phyloP scores from a whole-genome alignment of 1,140 invertebrate genomes.

The Phthorimaea operculella region DNA sequence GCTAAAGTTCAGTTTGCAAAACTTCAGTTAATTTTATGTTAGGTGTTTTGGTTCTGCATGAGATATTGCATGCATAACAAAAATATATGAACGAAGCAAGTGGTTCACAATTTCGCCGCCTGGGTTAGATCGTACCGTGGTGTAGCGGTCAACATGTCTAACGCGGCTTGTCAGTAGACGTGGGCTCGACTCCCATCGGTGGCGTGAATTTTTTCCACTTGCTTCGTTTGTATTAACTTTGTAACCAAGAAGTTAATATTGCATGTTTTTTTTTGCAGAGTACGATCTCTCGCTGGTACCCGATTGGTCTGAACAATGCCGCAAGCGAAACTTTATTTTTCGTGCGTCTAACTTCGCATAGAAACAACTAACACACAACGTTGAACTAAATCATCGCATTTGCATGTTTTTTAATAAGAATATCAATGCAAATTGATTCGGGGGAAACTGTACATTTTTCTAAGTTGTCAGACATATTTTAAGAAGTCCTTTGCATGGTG shows the following conservation, averaged over 20 bases:
- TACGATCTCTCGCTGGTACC: not conserved
- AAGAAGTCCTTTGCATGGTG: not conserved
- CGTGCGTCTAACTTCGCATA: too few species aligned
- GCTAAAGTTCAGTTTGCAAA: not conserved
- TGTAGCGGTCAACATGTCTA: too few species aligned
- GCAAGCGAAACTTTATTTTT: not conserved
- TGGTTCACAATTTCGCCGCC: too few species aligned
- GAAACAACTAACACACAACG: not conserved
- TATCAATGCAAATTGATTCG: conserved; percentile 3
- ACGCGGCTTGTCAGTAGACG: too few species aligned
- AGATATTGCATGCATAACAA: too few species aligned
- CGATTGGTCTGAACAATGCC: not conserved
- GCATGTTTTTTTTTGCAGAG: not conserved
- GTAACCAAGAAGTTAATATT: too few species aligned
- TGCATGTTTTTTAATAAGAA: conserved; percentile 4
- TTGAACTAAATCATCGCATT: not conserved
- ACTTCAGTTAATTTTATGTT: not conserved
- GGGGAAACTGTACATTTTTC: not conserved
- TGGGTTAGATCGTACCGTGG: too few species aligned
- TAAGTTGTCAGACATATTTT: not conserved
- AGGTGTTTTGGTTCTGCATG: too few species aligned
- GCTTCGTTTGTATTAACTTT: too few species aligned
- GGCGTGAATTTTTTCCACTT: too few species aligned
- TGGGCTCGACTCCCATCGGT: too few species aligned
- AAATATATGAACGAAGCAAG: too few species aligned